These are phyloP conservation scores for Oreocharis arfaki DNA, from an alignment of 2,113 vertebrate species.

Conservation along the genomic window DNA sequence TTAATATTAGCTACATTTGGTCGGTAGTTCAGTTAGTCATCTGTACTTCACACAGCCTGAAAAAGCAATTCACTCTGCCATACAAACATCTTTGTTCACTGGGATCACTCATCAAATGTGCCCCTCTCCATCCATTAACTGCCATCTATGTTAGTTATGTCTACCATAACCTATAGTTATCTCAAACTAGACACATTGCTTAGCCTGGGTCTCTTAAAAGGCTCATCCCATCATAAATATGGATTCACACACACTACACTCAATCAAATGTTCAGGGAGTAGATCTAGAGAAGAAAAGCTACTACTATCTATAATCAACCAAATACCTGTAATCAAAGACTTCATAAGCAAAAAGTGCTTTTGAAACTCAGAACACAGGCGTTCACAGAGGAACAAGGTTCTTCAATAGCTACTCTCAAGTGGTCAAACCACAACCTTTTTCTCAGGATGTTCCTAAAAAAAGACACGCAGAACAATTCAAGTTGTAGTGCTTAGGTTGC, in stretches of 20 bases:
- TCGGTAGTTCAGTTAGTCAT: neutral
- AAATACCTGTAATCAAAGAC: neutral
- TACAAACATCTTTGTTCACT: neutral
- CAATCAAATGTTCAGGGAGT: neutral
- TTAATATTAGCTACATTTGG: neutral
- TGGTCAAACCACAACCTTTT: neutral
- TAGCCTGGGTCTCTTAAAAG: neutral
- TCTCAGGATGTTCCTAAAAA: neutral
- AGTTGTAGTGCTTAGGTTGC: neutral
- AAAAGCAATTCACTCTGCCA: neutral
- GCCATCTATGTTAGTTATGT: neutral
- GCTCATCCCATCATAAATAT: neutral
- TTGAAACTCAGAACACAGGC: neutral
- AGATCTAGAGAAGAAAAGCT: neutral
- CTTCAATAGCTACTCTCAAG: neutral
- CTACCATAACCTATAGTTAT: neutral
- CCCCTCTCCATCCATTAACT: neutral
- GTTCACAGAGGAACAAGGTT: neutral
- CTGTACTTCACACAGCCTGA: neutral
- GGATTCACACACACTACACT: neutral
- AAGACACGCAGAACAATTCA: neutral
- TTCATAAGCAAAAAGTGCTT: neutral
- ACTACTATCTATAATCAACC: neutral
- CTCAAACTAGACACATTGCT: neutral
- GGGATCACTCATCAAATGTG: neutral